These are phyloP conservation scores for Lasius platythorax DNA, from an alignment of 2,888 invertebrate species.

Conservation along the genomic window DNA sequence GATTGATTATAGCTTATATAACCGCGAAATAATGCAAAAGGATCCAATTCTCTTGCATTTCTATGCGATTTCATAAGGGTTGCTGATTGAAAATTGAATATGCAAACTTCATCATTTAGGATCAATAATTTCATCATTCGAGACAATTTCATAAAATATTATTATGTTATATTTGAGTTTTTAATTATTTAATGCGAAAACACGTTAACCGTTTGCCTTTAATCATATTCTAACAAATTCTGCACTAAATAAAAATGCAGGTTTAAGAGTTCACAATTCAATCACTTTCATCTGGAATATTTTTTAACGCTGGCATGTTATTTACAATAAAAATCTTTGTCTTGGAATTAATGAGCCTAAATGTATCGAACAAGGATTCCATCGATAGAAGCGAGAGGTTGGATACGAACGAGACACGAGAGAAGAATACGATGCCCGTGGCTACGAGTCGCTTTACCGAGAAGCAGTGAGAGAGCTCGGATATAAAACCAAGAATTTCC, in stretches of 20 bases:
- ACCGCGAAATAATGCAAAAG: neutral
- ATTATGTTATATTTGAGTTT: neutral
- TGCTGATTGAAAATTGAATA: neutral
- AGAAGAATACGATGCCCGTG: constrained; percentile 61
- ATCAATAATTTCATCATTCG: neutral
- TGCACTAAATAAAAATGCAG: neutral
- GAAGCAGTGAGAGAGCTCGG: constrained; percentile 74
- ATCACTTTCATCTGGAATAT: neutral
- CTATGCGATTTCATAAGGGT: neutral
- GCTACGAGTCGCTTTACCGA: constrained; percentile 75
- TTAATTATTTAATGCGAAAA: neutral
- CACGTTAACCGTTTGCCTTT: neutral
- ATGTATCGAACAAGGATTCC: constrained; percentile 40
- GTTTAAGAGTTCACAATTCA: neutral
- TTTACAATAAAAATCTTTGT: constrained; percentile 32
- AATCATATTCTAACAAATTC: neutral
- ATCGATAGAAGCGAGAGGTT: constrained; percentile 60
- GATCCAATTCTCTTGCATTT: neutral
- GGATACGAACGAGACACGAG: constrained; percentile 58
- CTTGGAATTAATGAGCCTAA: constrained; percentile 42
- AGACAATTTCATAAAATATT: neutral
- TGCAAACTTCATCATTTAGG: neutral
- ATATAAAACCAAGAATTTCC: constrained; percentile 83
- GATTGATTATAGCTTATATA: constrained; percentile 66
- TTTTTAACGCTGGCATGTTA: neutral